Conservation (phyloP, 1,140 invertebrate genomes). For the Drosophila nikananu region DNA sequence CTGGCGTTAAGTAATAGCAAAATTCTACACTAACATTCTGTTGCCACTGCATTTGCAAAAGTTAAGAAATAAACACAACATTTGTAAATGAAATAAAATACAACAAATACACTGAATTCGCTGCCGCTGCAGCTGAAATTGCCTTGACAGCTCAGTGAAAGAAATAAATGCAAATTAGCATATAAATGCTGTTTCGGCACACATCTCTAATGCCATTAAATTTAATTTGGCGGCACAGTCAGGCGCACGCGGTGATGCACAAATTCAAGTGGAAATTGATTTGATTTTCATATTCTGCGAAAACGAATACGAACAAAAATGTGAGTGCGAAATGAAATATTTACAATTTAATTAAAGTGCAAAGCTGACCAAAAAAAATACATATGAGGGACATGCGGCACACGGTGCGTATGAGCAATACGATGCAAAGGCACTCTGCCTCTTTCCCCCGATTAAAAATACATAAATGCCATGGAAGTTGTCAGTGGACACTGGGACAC, state of each 20-base stretch:
- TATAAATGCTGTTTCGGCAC: constrained; percentile 12
- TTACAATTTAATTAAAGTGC: constrained; percentile 80
- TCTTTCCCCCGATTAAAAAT: neutral
- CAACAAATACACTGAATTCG: neutral
- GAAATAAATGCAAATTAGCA: constrained; percentile 25
- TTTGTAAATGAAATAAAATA: neutral
- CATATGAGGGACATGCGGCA: constrained; percentile 33
- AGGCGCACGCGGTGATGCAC: constrained; percentile 24
- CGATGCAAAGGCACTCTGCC: neutral
- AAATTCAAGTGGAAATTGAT: constrained; percentile 48
- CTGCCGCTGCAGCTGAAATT: neutral
- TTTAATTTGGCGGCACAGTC: constrained; percentile 29
- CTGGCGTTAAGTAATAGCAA: no score
- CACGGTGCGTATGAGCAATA: constrained; percentile 42
- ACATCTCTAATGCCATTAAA: constrained; percentile 25
- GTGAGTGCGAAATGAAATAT: constrained; percentile 54
- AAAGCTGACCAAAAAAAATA: constrained; percentile 66
- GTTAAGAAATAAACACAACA: neutral
- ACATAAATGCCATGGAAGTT: constrained; percentile 12
- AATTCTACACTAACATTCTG: no score
- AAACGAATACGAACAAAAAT: neutral
- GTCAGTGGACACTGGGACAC: constrained; percentile 7
- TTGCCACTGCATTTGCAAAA: neutral
- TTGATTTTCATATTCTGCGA: constrained; percentile 35
- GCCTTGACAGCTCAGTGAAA: constrained; percentile 4